phyloP scores from a whole-genome alignment of 1,140 invertebrate genomes.

The Macrobrachium nipponense region DNA sequence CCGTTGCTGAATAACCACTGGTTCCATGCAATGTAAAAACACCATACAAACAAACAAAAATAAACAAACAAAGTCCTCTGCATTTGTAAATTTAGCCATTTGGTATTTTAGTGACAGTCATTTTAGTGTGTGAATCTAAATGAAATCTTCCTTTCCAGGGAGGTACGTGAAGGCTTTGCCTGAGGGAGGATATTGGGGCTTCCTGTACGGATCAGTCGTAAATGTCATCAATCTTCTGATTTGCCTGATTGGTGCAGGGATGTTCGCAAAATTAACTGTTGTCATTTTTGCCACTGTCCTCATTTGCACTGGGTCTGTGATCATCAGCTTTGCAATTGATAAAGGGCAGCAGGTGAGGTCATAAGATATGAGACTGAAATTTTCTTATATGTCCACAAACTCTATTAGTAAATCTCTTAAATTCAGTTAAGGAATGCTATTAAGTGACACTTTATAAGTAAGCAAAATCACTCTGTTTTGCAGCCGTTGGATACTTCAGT shows the following conservation, averaged over 20 bases:
- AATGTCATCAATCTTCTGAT: constrained; percentile 89
- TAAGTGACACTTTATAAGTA: too few species aligned
- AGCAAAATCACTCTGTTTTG: too few species aligned
- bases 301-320: constrained; percentile 76
- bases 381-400: not conserved
- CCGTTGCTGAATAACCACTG: too few species aligned
- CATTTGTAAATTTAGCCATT: not conserved
- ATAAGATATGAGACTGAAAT: constrained; percentile 65
- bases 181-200: constrained; percentile 86
- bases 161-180: constrained; percentile 72
- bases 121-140: not conserved
- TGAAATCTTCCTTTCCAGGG: constrained; percentile 65
- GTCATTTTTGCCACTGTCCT: constrained; percentile 72
- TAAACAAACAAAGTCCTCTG: too few species aligned
- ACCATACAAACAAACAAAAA: too few species aligned
- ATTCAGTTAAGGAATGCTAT: too few species aligned
- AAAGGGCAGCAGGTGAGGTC: constrained; percentile 74
- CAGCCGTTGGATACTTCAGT: too few species aligned
- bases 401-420: too few species aligned
- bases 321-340: constrained; percentile 73
- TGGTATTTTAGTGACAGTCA: not conserved
- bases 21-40: too few species aligned
- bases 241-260: constrained; percentile 90
- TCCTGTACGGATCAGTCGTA: constrained; percentile 88
- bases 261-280: constrained; percentile 98